Evolutionary conservation across 92 coral and sea anemone species (phyloP).

Genomic region (Phenganax subtilis): DNA sequence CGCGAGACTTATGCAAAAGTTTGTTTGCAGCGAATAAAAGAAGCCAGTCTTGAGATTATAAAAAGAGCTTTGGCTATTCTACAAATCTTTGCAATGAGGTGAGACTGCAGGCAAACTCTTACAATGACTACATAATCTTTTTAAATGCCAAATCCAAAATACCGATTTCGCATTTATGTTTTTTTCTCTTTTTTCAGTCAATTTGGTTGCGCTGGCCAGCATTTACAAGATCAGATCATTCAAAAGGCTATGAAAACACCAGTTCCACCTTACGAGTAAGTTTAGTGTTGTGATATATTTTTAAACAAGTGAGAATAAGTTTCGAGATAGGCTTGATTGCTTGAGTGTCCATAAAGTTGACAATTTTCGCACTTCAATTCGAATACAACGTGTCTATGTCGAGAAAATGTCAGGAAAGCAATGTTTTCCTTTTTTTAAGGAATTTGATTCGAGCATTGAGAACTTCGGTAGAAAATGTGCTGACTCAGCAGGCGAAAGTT

Average conservation of each 20-base stretch:
- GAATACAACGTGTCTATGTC: no score
- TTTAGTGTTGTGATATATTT: background rate
- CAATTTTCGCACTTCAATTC: no score
- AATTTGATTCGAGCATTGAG: constrained; percentile 14
- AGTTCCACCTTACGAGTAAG: constrained; percentile 95
- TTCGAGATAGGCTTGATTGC: background rate
- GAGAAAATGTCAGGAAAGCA: no score
- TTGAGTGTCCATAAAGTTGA: no score
- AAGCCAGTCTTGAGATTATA: constrained; percentile 88
- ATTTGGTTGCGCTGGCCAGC: constrained; percentile 94
- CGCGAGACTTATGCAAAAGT: background rate
- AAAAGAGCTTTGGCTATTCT: constrained; percentile 83
- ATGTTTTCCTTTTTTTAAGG: background rate
- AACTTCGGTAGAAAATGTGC: constrained; percentile 34
- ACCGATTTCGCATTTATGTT: background rate
- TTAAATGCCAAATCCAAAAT: background rate
- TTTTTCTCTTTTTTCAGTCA: constrained; percentile 55
- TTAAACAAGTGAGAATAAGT: background rate
- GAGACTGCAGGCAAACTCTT: constrained; percentile 9
- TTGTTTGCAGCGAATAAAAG: constrained; percentile 71
- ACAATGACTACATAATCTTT: background rate
- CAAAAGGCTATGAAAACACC: constrained; percentile 75
- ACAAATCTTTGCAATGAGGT: constrained; percentile 99
- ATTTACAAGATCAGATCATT: constrained; percentile 80
- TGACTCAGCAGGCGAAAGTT: constrained; percentile 29